Evolutionary conservation across 2,113 vertebrate genomes (phyloP), one percentile per base, ranked within the genome.

Genomic region (Neodontobutis hainanensis): DNA sequence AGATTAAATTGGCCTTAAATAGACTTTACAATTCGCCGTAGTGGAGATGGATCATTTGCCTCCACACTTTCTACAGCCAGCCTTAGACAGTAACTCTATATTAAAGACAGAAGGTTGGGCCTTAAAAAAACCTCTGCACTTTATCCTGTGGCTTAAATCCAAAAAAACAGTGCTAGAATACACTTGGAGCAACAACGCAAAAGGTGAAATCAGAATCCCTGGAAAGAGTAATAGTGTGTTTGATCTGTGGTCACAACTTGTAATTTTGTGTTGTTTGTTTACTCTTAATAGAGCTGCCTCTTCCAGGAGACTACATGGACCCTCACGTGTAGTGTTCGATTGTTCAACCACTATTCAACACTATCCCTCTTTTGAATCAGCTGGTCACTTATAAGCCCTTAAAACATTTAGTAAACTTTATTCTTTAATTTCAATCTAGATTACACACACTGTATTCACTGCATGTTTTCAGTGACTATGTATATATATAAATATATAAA

Each of bases 1-100:
- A 62, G 46, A 48, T 48, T 60, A 35, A 34, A 48, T 70, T 52
- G 4, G 32, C 67, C 36, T 11, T 42, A n/a, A 66, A 53, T 15
- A 11, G 8, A 44, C 14, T 51, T 53, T 6, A 38, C 38, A 32
- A 57, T 4, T 5, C 27, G 11, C 34, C 68, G 52, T 4, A 11
- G 12, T 55, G 8, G 50, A n/a, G 3, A 56, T 47, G 9, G 14
- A 11, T 15, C 12, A 1, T 48, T 74, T 36, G n/a, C 38, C 14
- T 6, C 5, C 51, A 11, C 2, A 44, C 64, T 12, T 12, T 44
- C 45, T 46, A 44, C 19, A 36, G 63, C 50, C 11, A 34, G 8
- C 11, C 32, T 12, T 53, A n/a, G n/a, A 36, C 14, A n/a, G 52
- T 14, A 9, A n/a, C 52, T 55, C 14, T 15, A 36, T 27, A 27